phyloP scores from a whole-genome alignment of 2,113 vertebrate genomes.

The Rallus limicola region DNA sequence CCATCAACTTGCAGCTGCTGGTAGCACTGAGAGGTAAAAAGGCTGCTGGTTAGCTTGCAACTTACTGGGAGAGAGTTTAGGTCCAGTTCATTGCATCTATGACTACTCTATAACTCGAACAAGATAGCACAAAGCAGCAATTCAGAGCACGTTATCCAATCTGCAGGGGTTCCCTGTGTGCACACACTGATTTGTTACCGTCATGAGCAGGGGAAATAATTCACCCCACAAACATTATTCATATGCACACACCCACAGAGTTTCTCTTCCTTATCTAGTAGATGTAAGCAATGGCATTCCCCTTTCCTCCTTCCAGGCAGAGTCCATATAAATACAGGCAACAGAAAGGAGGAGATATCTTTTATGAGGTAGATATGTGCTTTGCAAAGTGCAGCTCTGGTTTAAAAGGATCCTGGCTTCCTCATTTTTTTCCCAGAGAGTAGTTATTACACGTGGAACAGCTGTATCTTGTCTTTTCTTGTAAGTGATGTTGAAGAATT shows the following conservation, averaged over 20 bases:
- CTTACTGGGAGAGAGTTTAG: background rate
- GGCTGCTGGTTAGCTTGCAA: background rate
- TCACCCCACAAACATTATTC: background rate
- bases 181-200: background rate
- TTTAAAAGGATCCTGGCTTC: background rate
- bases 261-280: background rate
- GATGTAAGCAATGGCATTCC: background rate
- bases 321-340: background rate
- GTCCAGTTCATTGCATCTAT: background rate
- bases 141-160: background rate
- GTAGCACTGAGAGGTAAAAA: background rate
- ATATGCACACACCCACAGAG: accelerated
- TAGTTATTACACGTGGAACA: background rate
- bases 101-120: background rate
- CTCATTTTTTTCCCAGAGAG: background rate
- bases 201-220: background rate
- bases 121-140: background rate
- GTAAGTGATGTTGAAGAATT: background rate
- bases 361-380: background rate
- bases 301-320: background rate
- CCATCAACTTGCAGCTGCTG: background rate
- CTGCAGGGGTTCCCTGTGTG: background rate
- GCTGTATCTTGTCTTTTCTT: background rate
- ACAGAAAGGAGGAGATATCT: background rate
- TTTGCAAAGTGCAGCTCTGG: background rate